Evolutionary conservation across 2,888 invertebrate species (phyloP).

Genomic region (Amphiduros pacificus): DNA sequence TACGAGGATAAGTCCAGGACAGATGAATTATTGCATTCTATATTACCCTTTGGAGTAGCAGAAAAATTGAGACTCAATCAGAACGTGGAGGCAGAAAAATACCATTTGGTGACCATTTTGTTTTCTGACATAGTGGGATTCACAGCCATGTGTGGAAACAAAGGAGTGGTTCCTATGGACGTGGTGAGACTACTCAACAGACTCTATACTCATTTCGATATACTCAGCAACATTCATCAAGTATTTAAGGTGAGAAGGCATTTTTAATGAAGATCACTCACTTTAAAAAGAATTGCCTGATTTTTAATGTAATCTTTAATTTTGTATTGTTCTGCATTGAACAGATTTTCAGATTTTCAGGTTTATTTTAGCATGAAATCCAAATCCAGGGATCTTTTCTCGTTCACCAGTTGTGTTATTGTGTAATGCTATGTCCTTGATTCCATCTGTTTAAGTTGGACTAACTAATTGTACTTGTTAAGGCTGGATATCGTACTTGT

Average conservation of each 20-base stretch:
- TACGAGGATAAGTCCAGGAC: constrained; percentile 36
- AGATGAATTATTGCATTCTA: constrained; percentile 37
- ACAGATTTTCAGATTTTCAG: no score
- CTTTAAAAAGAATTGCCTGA: no score
- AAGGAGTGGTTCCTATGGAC: constrained; percentile 38
- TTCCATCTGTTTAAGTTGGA: no score
- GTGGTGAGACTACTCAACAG: constrained; percentile 40
- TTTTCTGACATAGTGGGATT: constrained; percentile 42
- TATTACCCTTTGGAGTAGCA: constrained; percentile 40
- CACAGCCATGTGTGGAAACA: constrained; percentile 38
- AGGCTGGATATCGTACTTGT: no score
- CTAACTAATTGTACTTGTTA: no score
- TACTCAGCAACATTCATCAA: constrained; percentile 24
- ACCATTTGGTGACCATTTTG: constrained; percentile 35
- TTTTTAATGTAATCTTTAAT: no score
- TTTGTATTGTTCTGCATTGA: no score
- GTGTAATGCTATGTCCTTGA: no score
- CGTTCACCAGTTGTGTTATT: no score
- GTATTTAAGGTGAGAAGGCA: constrained; percentile 31
- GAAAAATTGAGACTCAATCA: constrained; percentile 30
- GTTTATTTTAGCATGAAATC: no score
- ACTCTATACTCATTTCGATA: constrained; percentile 32
- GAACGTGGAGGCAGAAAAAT: constrained; percentile 37
- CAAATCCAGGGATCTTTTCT: no score
- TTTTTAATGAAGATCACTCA: no score